Conservation (phyloP, 2,113 vertebrate genomes). For the Stigmatopora argus region DNA sequence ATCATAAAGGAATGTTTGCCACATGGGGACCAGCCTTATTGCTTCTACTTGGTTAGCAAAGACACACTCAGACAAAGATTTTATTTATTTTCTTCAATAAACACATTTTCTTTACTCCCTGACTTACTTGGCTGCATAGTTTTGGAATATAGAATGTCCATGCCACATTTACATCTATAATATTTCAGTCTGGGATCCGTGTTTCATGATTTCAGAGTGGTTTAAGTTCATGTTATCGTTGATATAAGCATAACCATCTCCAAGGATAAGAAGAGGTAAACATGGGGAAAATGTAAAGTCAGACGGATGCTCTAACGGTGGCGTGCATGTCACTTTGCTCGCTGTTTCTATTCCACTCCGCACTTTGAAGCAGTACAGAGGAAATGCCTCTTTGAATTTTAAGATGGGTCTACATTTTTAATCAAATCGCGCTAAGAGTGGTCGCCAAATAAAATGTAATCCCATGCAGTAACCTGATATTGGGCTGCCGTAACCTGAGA, state of each 20-base stretch:
- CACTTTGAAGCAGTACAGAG: not conserved
- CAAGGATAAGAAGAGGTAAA: not conserved
- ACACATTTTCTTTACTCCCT: slow-evolving; percentile 14
- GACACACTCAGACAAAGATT: not conserved
- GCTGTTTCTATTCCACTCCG: slow-evolving; percentile 5
- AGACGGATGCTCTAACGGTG: not conserved
- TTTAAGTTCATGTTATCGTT: no score
- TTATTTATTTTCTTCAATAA: slow-evolving; percentile 17
- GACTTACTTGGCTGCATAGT: not conserved
- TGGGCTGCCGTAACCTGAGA: not conserved
- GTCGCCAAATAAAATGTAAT: slow-evolving; percentile 1
- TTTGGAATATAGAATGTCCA: not conserved
- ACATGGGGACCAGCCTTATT: slow-evolving; percentile 7
- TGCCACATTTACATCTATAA: not conserved
- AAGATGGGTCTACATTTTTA: slow-evolving; percentile 18
- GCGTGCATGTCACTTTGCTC: not conserved
- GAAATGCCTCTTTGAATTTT: slow-evolving; percentile 29
- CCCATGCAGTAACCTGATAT: not conserved
- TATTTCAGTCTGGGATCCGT: not conserved
- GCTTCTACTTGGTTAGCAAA: slow-evolving; percentile 17
- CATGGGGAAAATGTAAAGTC: not conserved
- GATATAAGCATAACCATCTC: not conserved
- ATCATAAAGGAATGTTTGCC: slow-evolving; percentile 15
- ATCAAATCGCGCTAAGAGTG: slow-evolving; percentile 9
- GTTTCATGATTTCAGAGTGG: no score